phyloP scores from a whole-genome alignment of 2,797 vertebrate genomes.

The Ambastaia sidthimunki region DNA sequence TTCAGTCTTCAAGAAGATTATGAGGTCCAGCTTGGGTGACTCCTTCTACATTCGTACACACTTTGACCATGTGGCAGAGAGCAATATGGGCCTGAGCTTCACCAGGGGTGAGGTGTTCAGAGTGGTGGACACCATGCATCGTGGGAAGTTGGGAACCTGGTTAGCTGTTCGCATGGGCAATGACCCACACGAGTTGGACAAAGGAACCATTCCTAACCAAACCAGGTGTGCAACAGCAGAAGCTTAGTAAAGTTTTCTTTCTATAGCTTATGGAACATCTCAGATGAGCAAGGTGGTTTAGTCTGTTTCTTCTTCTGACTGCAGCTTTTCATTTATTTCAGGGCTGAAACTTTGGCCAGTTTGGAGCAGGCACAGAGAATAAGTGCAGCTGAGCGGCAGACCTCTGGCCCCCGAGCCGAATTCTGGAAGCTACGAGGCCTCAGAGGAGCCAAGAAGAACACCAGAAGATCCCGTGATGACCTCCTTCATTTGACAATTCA shows the following conservation, averaged over 20 bases:
- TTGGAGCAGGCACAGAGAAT: constrained; percentile 82
- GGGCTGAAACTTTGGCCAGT: constrained; percentile 89
- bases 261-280: background rate
- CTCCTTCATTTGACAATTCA: constrained; percentile 92
- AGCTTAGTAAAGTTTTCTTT: background rate
- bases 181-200: constrained; percentile 89
- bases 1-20: constrained; percentile 91
- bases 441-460: constrained; percentile 88
- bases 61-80: constrained; percentile 89
- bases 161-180: constrained; percentile 88
- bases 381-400: constrained; percentile 63
- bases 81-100: constrained; percentile 82
- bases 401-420: constrained; percentile 84
- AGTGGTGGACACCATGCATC: constrained; percentile 92
- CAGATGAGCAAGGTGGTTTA: background rate
- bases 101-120: constrained; percentile 92
- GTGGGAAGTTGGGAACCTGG: constrained; percentile 87
- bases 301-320: background rate
- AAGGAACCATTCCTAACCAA: constrained; percentile 91
- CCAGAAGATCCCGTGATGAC: constrained; percentile 86
- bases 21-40: constrained; percentile 87
- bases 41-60: constrained; percentile 95
- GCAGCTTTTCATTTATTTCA: constrained; percentile 61
- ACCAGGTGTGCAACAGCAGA: constrained; percentile 75
- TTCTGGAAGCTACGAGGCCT: constrained; percentile 97